phyloP scores from a whole-genome alignment of 2,797 vertebrate genomes.

The Parambassis ranga region DNA sequence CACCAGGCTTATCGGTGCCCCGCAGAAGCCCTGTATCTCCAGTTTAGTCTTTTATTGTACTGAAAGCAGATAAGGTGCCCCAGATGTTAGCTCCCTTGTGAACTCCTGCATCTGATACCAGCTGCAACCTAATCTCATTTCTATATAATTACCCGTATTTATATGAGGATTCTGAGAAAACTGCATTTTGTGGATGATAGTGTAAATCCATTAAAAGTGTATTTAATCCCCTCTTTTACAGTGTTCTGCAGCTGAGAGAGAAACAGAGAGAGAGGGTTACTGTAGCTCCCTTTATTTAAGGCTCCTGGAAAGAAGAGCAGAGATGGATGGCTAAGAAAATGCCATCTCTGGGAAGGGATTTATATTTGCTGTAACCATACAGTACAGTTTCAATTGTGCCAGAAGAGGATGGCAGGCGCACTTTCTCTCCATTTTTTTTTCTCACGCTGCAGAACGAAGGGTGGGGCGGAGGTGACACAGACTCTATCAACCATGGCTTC shows the following conservation, averaged over 20 bases:
- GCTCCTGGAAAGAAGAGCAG: no score
- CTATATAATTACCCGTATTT: no score
- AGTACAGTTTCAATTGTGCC: not conserved
- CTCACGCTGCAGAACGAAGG: not conserved
- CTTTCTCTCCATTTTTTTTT: not conserved
- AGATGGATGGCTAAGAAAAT: not conserved
- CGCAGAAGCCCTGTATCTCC: constrained; percentile 15
- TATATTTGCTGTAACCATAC: not conserved
- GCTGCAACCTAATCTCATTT: not conserved
- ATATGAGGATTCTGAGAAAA: no score
- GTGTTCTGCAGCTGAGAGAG: no score
- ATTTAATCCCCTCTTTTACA: no score
- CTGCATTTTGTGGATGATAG: no score
- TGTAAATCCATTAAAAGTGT: no score
- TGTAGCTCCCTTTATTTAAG: no score
- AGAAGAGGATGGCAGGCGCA: not conserved
- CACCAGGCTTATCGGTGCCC: constrained; percentile 19
- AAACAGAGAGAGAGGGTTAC: not conserved
- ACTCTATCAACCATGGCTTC: no score
- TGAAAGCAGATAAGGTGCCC: not conserved
- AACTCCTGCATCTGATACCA: not conserved
- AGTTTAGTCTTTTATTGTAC: not conserved
- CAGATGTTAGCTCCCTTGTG: not conserved
- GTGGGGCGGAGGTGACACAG: not conserved
- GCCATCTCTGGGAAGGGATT: not conserved